Evolutionary conservation across 2,797 vertebrate genomes (phyloP), one percentile per base, ranked within the genome.

Genomic region (Syngnathus acus): DNA sequence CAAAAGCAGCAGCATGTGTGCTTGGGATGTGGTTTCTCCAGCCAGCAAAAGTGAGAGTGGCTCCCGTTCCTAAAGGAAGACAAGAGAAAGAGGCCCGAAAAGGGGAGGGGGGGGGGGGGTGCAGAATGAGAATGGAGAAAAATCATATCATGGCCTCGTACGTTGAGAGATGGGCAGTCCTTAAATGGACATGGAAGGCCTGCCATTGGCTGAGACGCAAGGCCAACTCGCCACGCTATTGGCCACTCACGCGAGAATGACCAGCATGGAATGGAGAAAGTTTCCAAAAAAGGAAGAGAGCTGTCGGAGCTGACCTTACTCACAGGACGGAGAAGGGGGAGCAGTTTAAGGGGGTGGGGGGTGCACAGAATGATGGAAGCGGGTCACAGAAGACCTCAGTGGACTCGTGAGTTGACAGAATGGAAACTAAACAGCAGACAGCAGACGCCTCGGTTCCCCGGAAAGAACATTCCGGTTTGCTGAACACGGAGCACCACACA

Each of bases 171-270:
- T 81, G 90, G 92, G 83, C 88, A 83, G 89, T 92, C 94, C 95
- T 93, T 96, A 95, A 92, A 96, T 92, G 95, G 95, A 89, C 88
- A 94, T 85, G 88, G 87, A 70, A 72, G 81, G 69, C 59, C 67
- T 71, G 77, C 88, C 90, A 92, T 93, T 92, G 90, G 89, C 85
- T 84, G 81, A 84, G 66, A 74, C 58, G 66, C 64, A 74, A 58
- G 68, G 74, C 68, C 66, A 72, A 59, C 79, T 72, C 62, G 65
- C 62, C 71, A 26, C 66, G 37, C 72, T 83, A 92, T 92, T 91
- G 89, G 89, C 77, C 50, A 78, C 82, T 81, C 62, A 80, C 81
- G 87, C 90, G 83, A 85, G 78, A 90, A 80, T 89, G 92, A 93
- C 89, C 92, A 84, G 85, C 78, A 87, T 57, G 92, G 92, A 94